These are phyloP conservation scores for Bradypus variegatus DNA, from an alignment of 2,797 vertebrate genomes.

Conservation along the genomic window DNA sequence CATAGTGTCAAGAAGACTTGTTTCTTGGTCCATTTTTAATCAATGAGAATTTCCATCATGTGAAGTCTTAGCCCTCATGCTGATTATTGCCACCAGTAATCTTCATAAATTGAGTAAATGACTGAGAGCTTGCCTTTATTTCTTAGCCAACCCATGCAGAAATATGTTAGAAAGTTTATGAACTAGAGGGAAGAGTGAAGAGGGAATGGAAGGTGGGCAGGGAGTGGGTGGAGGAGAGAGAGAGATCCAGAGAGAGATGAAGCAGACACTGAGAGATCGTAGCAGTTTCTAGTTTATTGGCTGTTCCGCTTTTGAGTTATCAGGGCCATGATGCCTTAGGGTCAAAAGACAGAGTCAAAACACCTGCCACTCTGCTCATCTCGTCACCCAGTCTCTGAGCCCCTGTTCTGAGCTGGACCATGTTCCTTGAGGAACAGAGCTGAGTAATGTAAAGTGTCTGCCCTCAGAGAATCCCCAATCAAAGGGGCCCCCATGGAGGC, in stretches of 20 bases:
- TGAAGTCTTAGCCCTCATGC: neutral
- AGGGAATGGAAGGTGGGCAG: neutral
- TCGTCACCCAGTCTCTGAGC: neutral
- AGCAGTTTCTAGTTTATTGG: neutral
- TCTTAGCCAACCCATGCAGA: neutral
- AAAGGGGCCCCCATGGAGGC: neutral
- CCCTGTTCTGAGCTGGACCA: neutral
- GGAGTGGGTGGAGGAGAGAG: neutral
- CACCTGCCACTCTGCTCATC: neutral
- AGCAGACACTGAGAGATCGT: too few relatives aligned
- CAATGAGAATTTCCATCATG: neutral
- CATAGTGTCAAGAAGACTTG: neutral
- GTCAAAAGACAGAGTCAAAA: neutral
- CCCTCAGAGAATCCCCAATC: neutral
- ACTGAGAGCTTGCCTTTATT: constrained; percentile 11
- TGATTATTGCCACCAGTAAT: neutral
- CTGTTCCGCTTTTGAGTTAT: neutral
- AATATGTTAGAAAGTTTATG: neutral
- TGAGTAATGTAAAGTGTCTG: neutral
- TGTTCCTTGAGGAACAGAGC: neutral
- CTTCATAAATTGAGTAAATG: neutral
- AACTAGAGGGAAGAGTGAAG: neutral
- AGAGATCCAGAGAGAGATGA: neutral
- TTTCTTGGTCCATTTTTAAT: constrained; percentile 23
- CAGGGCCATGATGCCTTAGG: neutral